Base-by-base conservation (phyloP, 2,797 vertebrate species). In the Sylvia borin region DNA sequence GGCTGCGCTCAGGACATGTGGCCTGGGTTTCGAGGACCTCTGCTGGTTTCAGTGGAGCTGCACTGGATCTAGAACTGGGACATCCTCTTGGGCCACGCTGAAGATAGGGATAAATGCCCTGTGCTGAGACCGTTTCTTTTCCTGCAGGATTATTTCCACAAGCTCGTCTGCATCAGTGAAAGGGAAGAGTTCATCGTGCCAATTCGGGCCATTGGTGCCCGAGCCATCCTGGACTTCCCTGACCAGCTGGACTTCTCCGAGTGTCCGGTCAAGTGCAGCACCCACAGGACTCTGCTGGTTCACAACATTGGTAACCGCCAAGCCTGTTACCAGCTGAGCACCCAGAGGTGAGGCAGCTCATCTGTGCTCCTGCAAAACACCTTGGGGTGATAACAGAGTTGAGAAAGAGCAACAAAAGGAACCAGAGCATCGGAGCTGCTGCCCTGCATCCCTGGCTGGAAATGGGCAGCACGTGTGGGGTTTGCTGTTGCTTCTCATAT, bases 81-180 rank as follows among this genome's bases (percentile, higher is more conserved):
- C 32, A 14, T 51, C 5, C 19, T 71, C 61, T 34, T 82, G 29
- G 8, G 13, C 22, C 11, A 0, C 47, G 20, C 40, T 36, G 24
- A 48, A 71, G 74, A 29, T 48, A 15, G 20, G 45, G 20, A 21
- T 51, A 11, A 45, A 20, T 7, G 11, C 12, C 4, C 36, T 26
- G 21, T 54, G 50, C 45, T 93, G 76, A 88, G n/a, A 10, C 53
- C 11, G 15, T 45, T 9, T 71, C 36, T 94, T 91, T 75, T 64
- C 67, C 70, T 43, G 9, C 70, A 99, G 99, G 99, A 99, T 96
- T 99, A 99, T 38, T 85, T 97, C 72, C 98, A 99, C 88, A 96
- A 96, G 57, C 76, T 99, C 89, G 93, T 98, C 58, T 99, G 97
- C 91, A 95, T 98, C 74, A 99, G 99, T 1, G 98, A 99, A 82